Evolutionary conservation across 1,140 invertebrate genomes (phyloP).

Genomic region (Drosophila littoralis): DNA sequence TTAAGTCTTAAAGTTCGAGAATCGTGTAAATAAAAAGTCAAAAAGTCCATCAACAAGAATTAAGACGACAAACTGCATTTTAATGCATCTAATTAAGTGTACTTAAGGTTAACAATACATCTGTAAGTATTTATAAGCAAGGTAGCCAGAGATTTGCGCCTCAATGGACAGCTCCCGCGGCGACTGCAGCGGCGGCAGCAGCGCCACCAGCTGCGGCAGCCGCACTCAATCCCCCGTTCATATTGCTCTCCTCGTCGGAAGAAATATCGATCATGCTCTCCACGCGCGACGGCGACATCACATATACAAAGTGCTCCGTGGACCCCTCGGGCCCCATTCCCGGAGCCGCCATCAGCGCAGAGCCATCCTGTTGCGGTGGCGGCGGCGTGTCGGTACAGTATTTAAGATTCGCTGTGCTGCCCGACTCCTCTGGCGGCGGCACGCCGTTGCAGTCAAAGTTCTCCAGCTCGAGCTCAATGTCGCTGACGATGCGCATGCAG

Average conservation of each 20-base stretch:
- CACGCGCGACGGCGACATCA: constrained; percentile 82
- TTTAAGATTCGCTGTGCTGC: constrained; percentile 58
- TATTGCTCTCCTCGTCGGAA: constrained; percentile 76
- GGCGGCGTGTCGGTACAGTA: constrained; percentile 75
- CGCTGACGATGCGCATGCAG: constrained; percentile 82
- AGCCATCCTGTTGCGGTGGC: constrained; percentile 57
- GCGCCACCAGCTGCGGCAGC: neutral
- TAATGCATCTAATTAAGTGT: constrained; percentile 25
- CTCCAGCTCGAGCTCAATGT: constrained; percentile 79
- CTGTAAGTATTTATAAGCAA: constrained; percentile 16
- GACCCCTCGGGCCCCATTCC: constrained; percentile 57
- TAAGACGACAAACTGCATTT: constrained; percentile 16
- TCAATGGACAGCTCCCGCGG: constrained; percentile 31
- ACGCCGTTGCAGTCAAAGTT: constrained; percentile 73
- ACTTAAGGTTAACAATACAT: constrained; percentile 33
- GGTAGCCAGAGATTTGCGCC: too few relatives aligned
- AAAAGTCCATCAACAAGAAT: constrained; percentile 11
- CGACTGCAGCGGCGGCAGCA: neutral
- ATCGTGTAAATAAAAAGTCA: constrained; percentile 39
- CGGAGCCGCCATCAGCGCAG: constrained; percentile 31
- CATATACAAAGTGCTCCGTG: constrained; percentile 80
- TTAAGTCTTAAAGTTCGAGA: constrained; percentile 18
- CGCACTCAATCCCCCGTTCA: constrained; percentile 48
- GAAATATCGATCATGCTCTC: constrained; percentile 84
- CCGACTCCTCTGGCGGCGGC: constrained; percentile 56